Evolutionary conservation across 2,113 vertebrate genomes (phyloP).

Genomic region (Sprattus sprattus): DNA sequence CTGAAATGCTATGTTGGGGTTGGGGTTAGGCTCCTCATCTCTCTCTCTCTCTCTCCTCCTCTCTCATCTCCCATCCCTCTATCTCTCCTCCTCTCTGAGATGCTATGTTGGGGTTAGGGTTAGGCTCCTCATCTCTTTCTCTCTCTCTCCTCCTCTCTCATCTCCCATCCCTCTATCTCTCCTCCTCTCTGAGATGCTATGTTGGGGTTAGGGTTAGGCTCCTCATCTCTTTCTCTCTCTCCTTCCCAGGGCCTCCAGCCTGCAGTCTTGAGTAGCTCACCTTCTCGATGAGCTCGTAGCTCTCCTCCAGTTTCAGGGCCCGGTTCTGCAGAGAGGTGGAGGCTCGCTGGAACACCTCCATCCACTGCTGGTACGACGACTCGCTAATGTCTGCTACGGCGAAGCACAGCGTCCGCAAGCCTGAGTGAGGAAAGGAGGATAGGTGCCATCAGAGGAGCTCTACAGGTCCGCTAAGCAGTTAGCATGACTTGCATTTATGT

Average conservation of each 20-base stretch:
- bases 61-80: too few species aligned
- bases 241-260: background rate
- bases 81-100: too few species aligned
- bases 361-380: slow-evolving; percentile 88
- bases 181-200: too few species aligned
- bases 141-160: too few species aligned
- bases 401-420: slow-evolving; percentile 92
- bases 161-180: too few species aligned
- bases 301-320: slow-evolving; percentile 91
- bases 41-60: too few species aligned
- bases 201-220: too few species aligned
- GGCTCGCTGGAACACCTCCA: slow-evolving; percentile 81
- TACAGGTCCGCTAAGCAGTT: background rate
- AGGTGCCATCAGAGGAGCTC: background rate
- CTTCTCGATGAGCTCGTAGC: slow-evolving; percentile 96
- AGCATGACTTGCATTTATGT: background rate
- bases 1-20: too few species aligned
- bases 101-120: too few species aligned
- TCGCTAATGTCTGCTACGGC: slow-evolving; percentile 91
- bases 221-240: background rate
- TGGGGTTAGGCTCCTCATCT: too few species aligned
- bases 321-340: slow-evolving; percentile 89
- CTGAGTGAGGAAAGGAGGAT: slow-evolving; percentile 60
- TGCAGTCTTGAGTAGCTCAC: slow-evolving; percentile 59
- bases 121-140: too few species aligned